These are phyloP conservation scores for Sphinx pinastri DNA, from an alignment of 2,888 invertebrate species.

Conservation along the genomic window DNA sequence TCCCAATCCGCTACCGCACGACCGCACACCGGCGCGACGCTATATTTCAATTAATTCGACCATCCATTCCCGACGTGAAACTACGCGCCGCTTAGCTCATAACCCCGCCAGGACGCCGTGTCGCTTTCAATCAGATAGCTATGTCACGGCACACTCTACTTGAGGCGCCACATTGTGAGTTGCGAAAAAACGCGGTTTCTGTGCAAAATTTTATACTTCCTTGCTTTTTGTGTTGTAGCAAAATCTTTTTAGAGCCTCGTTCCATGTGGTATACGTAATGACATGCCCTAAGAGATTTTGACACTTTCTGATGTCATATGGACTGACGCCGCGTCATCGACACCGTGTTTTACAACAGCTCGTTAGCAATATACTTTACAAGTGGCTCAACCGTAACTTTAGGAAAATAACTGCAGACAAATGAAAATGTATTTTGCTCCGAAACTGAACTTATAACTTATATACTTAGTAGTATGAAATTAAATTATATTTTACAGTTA, in stretches of 20 bases:
- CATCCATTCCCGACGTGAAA: slow-evolving; percentile 72
- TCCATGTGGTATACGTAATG: neutral
- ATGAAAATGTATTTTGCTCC: neutral
- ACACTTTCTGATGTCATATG: neutral
- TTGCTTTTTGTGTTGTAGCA: neutral
- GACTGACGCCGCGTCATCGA: neutral
- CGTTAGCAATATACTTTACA: neutral
- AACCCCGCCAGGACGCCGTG: slow-evolving; percentile 50
- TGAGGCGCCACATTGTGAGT: slow-evolving; percentile 38
- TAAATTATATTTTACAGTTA: slow-evolving; percentile 1
- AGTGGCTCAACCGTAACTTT: neutral
- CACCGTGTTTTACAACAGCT: neutral
- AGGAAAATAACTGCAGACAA: neutral
- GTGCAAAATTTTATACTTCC: neutral
- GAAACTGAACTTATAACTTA: neutral
- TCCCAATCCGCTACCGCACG: slow-evolving; percentile 74
- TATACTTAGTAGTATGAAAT: neutral
- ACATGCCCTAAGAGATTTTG: neutral
- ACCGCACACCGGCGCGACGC: slow-evolving; percentile 72
- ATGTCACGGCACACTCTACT: slow-evolving; percentile 49
- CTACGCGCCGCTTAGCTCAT: slow-evolving; percentile 68
- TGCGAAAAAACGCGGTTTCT: neutral
- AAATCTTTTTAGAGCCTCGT: slow-evolving; percentile 1
- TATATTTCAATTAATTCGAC: slow-evolving; percentile 82
- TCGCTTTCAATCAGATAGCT: slow-evolving; percentile 41